These are phyloP conservation scores for Prochilodus magdalenae DNA, from an alignment of 2,113 vertebrate species.

Conservation along the genomic window DNA sequence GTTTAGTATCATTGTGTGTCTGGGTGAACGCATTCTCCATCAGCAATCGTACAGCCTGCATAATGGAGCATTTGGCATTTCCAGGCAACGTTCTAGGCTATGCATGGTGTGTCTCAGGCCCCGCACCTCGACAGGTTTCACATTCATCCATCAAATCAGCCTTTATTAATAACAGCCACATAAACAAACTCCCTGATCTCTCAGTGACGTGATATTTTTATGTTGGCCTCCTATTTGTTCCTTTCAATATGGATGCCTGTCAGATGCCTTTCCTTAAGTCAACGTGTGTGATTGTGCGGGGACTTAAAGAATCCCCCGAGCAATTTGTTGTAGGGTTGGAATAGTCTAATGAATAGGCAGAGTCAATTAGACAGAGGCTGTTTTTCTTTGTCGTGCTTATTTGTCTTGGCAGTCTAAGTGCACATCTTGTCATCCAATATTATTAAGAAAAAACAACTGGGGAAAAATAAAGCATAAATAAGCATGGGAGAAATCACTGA, in stretches of 20 bases:
- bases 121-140: not conserved
- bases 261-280: constrained; percentile 53
- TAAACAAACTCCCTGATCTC: not conserved
- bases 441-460: constrained; percentile 52
- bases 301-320: constrained; percentile 70
- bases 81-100: not conserved
- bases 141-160: constrained; percentile 1
- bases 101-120: not conserved
- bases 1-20: not conserved
- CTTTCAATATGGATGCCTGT: not conserved
- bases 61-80: not conserved
- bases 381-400: constrained; percentile 63
- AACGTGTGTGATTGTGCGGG: constrained; percentile 72
- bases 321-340: constrained; percentile 65
- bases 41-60: not conserved
- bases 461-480: constrained; percentile 61
- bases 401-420: constrained; percentile 59
- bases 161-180: not conserved
- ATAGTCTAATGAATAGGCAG: constrained; percentile 70
- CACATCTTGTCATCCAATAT: constrained; percentile 61
- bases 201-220: not conserved
- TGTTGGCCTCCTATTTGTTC: constrained; percentile 12
- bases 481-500: constrained; percentile 44
- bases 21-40: not conserved
- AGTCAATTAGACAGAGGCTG: constrained; percentile 67